phyloP scores from a whole-genome alignment of 2,113 vertebrate species.

The Tachycineta bicolor region DNA sequence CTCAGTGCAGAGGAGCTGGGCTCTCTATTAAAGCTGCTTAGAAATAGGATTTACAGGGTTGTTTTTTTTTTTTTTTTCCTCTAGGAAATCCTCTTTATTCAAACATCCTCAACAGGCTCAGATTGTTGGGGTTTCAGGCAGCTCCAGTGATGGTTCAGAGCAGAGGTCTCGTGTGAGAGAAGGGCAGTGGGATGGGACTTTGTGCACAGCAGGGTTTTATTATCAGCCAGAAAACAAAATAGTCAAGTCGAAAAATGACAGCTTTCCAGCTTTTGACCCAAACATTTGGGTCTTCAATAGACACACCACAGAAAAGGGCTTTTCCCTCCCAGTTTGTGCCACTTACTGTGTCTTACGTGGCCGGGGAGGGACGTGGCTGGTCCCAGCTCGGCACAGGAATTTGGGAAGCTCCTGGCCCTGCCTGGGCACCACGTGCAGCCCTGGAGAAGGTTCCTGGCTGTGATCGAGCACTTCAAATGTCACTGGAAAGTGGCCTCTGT shows the following conservation, averaged over 20 bases:
- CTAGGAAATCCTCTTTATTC: not conserved
- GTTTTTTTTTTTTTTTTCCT: not conserved
- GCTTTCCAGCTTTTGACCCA: not conserved
- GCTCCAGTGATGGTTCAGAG: not conserved
- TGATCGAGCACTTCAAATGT: not conserved
- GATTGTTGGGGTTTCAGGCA: not conserved
- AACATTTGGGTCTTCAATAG: not conserved
- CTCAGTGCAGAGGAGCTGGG: not conserved
- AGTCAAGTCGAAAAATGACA: not conserved
- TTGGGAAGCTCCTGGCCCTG: not conserved
- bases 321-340: fast-evolving
- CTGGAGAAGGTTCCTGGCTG: not conserved
- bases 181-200: not conserved
- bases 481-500: not conserved
- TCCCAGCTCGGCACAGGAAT: not conserved
- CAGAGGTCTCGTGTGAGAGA: not conserved
- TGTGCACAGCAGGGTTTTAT: not conserved
- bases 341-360: fast-evolving
- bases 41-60: not conserved
- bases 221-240: not conserved
- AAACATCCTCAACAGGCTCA: not conserved
- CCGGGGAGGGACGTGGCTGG: fast-evolving
- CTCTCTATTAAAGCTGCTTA: not conserved
- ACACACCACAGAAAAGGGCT: fast-evolving
- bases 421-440: not conserved